A percentile compares a stretch with the other conserved stretches of the same genome.
These are phyloP conservation scores for Acromyrmex charruanus DNA, from an alignment of 1,140 invertebrate genomes.

Conservation along the genomic window DNA sequence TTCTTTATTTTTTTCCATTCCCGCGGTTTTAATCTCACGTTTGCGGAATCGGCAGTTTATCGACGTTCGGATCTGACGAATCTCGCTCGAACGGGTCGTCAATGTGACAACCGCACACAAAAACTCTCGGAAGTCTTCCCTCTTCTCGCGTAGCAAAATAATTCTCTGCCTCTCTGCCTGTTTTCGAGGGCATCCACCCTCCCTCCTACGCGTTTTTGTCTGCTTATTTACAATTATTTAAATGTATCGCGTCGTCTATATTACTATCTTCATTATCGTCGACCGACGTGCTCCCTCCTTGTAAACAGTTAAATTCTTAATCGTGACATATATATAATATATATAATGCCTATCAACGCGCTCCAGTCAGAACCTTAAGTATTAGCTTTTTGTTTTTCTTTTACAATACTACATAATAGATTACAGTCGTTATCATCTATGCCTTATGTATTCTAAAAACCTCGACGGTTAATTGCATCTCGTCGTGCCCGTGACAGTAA, in stretches of 20 bases:
- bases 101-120: not conserved
- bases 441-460: conserved; percentile 68
- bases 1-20: not conserved
- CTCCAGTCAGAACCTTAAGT: conserved; percentile 66
- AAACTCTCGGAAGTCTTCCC: conserved; percentile 43
- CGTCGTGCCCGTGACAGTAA: conserved; percentile 57
- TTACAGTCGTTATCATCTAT: conserved; percentile 66
- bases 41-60: not conserved
- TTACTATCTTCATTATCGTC: conserved; percentile 40
- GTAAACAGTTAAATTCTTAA: conserved; percentile 46
- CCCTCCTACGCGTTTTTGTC: conserved; percentile 35
- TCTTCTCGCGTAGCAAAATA: conserved; percentile 76
- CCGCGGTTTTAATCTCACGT: not conserved
- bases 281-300: conserved; percentile 55
- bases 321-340: conserved; percentile 52
- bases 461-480: conserved; percentile 64
- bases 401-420: conserved; percentile 66
- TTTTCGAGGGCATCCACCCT: conserved; percentile 2
- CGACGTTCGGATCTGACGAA: not conserved
- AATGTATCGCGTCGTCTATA: conserved; percentile 36
- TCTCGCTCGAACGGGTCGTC: not conserved
- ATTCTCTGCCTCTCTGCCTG: conserved; percentile 62
- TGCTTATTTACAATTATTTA: conserved; percentile 68
- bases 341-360: conserved; percentile 51
- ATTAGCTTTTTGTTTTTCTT: conserved; percentile 48